phyloP scores from a whole-genome alignment of 2,113 vertebrate species.

The Sander lucioperca region DNA sequence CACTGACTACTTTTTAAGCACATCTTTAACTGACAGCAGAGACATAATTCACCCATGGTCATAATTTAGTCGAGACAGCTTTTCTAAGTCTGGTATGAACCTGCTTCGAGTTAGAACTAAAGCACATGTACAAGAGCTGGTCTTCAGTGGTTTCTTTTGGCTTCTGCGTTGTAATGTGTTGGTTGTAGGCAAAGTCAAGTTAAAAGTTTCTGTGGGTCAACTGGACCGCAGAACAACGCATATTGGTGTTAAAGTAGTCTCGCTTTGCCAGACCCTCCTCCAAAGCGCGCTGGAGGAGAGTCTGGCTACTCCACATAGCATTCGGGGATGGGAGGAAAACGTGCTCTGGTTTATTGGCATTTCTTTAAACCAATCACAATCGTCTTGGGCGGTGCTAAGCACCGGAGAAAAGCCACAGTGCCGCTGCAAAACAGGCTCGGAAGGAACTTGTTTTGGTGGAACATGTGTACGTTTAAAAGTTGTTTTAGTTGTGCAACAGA shows the following conservation, averaged over 20 bases:
- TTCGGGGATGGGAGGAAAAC: too few relatives aligned
- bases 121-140: not conserved
- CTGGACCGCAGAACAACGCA: not conserved
- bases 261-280: too few relatives aligned
- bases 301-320: too few relatives aligned
- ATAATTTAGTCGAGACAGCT: constrained; percentile 58
- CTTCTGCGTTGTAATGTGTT: not conserved
- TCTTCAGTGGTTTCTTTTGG: not conserved
- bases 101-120: constrained; percentile 44
- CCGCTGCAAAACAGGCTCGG: too few relatives aligned
- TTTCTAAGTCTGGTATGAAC: constrained; percentile 53
- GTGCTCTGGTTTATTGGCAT: too few relatives aligned
- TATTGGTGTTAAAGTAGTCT: not conserved
- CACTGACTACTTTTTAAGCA: constrained; percentile 71
- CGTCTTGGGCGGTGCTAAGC: too few relatives aligned
- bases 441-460: too few relatives aligned
- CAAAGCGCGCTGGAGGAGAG: too few relatives aligned
- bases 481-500: too few relatives aligned
- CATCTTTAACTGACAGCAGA: constrained; percentile 71
- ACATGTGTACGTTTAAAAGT: too few relatives aligned
- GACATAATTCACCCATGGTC: constrained; percentile 54
- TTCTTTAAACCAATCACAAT: too few relatives aligned
- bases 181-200: not conserved
- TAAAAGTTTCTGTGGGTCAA: not conserved
- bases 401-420: too few relatives aligned